phyloP scores from a whole-genome alignment of 1,140 invertebrate genomes.

The Pogonognathellus flavescens region DNA sequence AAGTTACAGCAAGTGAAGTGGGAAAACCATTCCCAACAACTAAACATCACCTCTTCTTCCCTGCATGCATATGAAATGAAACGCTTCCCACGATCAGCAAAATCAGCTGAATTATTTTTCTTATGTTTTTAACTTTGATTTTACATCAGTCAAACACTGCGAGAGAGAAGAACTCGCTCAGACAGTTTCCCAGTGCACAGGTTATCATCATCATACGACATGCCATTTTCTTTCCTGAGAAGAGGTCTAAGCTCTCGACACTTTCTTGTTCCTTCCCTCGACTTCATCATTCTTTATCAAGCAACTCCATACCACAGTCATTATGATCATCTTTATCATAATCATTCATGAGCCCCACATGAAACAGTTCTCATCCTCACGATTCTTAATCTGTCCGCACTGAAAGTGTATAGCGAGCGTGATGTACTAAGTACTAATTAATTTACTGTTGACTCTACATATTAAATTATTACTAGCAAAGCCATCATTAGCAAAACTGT shows the following conservation, averaged over 20 bases:
- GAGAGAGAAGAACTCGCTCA: not conserved
- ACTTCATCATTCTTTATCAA: not conserved
- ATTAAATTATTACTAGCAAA: too few species aligned
- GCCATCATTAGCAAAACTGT: too few species aligned
- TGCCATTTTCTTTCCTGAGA: too few species aligned
- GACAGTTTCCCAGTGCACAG: constrained; percentile 2
- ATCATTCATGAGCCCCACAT: not conserved
- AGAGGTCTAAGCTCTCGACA: too few species aligned
- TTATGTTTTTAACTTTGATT: not conserved
- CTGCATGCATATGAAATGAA: not conserved
- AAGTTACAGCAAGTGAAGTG: not conserved
- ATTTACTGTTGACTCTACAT: too few species aligned
- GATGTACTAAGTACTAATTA: too few species aligned
- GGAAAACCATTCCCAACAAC: not conserved
- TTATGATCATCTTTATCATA: not conserved
- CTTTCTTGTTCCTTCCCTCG: too few species aligned
- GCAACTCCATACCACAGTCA: not conserved
- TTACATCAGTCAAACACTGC: constrained; percentile 5
- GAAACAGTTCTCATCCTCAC: too few species aligned
- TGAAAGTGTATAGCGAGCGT: too few species aligned
- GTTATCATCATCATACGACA: not conserved
- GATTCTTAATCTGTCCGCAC: too few species aligned
- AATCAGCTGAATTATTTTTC: not conserved
- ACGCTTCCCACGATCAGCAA: not conserved
- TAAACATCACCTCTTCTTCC: not conserved